Evolutionary conservation across 2,888 invertebrate genomes (phyloP), one percentile per base, ranked within the genome.

Genomic region (Oscheius sp.): DNA sequence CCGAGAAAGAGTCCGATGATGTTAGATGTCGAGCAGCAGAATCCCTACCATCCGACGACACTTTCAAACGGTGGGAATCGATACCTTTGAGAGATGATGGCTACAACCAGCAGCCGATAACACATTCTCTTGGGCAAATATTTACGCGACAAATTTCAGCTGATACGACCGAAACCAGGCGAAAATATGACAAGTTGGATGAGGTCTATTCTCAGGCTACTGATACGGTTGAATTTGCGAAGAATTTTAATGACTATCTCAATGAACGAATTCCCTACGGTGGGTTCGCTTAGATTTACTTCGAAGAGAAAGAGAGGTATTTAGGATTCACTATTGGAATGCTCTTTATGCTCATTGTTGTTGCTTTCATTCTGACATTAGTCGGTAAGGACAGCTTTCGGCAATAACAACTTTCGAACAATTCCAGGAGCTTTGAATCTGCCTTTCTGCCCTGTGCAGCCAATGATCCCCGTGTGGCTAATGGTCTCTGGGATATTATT

Each of bases 391-490:
- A 34, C n/a, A 34, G n/a, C 20, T 37, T 55, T 27, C 4, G 27
- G 17, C 20, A n/a, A 29, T 27, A 31, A 46, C 17, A 10, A 17
- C 10, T 20, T 46, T 10, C 46, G 17, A 46, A 46, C 17, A 48
- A 10, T 55, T 55, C 65, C 45, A 77, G 79, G 79, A 27, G 72
- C 81, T 15, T 68, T 84, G 25, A 84, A 83, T 61, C 63, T 77
- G 27, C 82, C 82, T 29, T 81, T 81, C 65, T 84, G 84, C 57
- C 52, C 72, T 8, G 64, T 82, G 25, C 81, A 84, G 58, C 84
- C 84, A n/a, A 74, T 84, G 77, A 84, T 84, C 58, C 84, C 84
- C 4, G 58, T 84, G 15, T 84, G 82, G 75, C 65, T 84, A 17
- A 77, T 85, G 8, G 69, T 82, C 6, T 75, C 80, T 27, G 83